Percentiles rank a stretch among this genome's conserved stretches.
These are phyloP conservation scores for Puma concolor DNA, from an alignment of 2,113 vertebrate species.

Conservation along the genomic window DNA sequence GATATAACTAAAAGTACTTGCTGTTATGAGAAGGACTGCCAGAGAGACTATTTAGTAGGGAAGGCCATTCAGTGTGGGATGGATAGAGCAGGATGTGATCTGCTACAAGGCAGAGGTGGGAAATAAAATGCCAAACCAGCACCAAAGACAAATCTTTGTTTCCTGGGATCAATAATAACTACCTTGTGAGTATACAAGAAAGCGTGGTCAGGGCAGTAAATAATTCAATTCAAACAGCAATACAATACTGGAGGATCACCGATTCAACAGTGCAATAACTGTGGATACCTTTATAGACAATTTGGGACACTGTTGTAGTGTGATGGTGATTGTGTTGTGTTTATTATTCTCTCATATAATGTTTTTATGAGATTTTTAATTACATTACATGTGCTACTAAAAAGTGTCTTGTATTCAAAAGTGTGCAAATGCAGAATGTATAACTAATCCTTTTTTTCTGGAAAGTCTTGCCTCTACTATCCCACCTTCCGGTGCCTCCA, in stretches of 20 bases:
- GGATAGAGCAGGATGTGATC: neutral
- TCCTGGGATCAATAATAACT: neutral
- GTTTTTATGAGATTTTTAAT: slow-evolving; percentile 4
- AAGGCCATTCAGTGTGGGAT: accelerated
- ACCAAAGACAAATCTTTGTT: neutral
- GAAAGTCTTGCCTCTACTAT: neutral
- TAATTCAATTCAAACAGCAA: neutral
- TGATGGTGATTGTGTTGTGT: neutral
- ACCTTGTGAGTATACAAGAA: neutral
- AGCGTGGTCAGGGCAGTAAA: neutral
- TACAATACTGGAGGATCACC: neutral
- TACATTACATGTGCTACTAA: neutral
- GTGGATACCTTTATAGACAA: neutral
- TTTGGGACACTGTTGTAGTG: neutral
- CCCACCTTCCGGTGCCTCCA: accelerated
- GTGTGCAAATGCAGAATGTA: neutral
- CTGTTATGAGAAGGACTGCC: neutral
- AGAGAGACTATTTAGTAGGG: neutral
- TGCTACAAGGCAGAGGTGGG: neutral
- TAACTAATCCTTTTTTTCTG: neutral
- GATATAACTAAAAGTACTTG: neutral
- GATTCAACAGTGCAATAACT: neutral
- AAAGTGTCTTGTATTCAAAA: neutral
- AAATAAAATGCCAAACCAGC: neutral
- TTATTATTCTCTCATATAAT: slow-evolving; percentile 19